Evolutionary conservation across 1,140 invertebrate species (phyloP).

Genomic region (Neelides sp.): DNA sequence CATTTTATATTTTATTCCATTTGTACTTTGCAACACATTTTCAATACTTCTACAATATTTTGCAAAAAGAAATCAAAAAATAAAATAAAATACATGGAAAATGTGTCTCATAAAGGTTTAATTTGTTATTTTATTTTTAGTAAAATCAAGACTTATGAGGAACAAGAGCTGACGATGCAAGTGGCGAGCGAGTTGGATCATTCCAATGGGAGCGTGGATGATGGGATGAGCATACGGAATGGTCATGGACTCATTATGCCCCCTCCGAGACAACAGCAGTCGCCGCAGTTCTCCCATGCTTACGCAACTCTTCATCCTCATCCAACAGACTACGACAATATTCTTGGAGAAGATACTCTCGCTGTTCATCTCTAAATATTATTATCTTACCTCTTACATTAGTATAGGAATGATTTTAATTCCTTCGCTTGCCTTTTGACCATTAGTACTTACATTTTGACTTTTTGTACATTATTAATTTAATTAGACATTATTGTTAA

Average conservation of each 20-base stretch:
- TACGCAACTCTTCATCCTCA: conserved; percentile 29
- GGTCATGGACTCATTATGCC: not conserved
- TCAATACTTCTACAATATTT: conserved; percentile 1
- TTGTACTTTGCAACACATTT: too few species aligned
- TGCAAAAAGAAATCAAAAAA: not conserved
- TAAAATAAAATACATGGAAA: not conserved
- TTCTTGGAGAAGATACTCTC: conserved; percentile 26
- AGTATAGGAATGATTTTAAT: not conserved
- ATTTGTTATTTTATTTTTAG: conserved; percentile 37
- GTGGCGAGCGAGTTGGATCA: conserved; percentile 67
- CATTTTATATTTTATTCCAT: not conserved
- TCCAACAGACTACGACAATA: conserved; percentile 29
- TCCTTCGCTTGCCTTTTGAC: too few species aligned
- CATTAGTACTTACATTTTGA: too few species aligned
- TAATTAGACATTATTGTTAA: too few species aligned
- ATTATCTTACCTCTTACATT: not conserved
- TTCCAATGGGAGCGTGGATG: conserved; percentile 28
- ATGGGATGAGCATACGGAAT: conserved; percentile 1
- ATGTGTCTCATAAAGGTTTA: conserved; percentile 1
- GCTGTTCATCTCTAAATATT: conserved; percentile 32
- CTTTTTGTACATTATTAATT: too few species aligned
- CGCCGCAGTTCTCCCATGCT: conserved; percentile 29
- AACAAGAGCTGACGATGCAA: conserved; percentile 85
- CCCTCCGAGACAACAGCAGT: conserved; percentile 3
- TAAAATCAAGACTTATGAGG: conserved; percentile 78